phyloP scores from a whole-genome alignment of 1,140 invertebrate species.

The Hydropsyche tenuis region DNA sequence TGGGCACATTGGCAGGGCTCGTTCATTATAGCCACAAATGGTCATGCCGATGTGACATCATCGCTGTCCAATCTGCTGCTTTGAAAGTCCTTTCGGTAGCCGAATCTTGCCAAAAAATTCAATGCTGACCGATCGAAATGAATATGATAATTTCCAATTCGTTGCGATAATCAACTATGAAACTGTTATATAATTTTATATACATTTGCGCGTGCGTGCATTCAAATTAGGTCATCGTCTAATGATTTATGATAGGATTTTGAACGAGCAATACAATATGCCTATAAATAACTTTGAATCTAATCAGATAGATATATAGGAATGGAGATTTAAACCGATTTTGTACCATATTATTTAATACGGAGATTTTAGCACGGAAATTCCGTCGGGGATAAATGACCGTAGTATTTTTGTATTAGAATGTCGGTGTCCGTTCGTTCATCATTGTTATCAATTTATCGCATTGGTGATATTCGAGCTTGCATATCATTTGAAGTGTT shows the following conservation, averaged over 20 bases:
- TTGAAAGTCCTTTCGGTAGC: slow-evolving; percentile 32
- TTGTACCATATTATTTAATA: slow-evolving; percentile 8
- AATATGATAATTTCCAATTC: slow-evolving; percentile 19
- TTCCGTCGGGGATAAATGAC: too few species aligned
- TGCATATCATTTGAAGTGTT: too few species aligned
- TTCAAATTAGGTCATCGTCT: slow-evolving; percentile 14
- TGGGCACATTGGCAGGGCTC: neutral
- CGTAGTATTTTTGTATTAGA: too few species aligned
- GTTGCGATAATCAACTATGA: neutral
- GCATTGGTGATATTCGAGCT: too few species aligned
- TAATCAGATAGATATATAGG: neutral
- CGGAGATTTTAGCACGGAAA: neutral
- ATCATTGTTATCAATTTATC: too few species aligned
- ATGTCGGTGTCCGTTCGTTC: too few species aligned
- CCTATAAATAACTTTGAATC: slow-evolving; percentile 22
- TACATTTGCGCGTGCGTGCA: neutral
- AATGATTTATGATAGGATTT: neutral
- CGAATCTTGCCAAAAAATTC: neutral
- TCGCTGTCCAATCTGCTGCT: slow-evolving; percentile 36
- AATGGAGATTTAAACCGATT: neutral
- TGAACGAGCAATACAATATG: slow-evolving; percentile 2
- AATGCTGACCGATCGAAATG: neutral
- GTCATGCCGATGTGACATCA: slow-evolving; percentile 39
- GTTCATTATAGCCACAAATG: slow-evolving; percentile 44
- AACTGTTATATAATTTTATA: neutral